phyloP scores from a whole-genome alignment of 2,888 invertebrate genomes.

The Apotomis betuletana region DNA sequence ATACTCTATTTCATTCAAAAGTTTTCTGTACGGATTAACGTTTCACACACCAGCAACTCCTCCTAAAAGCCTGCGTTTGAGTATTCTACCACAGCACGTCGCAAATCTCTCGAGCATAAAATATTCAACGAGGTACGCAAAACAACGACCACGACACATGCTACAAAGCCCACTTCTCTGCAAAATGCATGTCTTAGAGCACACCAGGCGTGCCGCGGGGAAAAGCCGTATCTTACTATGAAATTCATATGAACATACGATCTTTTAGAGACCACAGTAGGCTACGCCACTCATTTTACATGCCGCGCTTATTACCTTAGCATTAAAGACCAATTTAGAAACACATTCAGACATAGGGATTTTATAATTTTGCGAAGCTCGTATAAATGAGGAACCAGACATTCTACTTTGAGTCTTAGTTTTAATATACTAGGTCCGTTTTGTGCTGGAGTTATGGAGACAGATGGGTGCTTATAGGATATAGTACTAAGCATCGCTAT shows the following conservation, averaged over 20 bases:
- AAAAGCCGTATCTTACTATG: too few species aligned
- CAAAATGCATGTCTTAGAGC: constrained; percentile 34
- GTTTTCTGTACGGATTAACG: not conserved
- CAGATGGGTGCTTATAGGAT: not conserved
- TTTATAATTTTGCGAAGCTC: not conserved
- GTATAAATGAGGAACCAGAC: not conserved
- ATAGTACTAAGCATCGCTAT: constrained; percentile 13
- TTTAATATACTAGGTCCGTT: not conserved
- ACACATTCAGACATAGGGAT: not conserved
- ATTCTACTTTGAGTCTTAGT: not conserved
- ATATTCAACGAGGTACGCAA: constrained; percentile 13
- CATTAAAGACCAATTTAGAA: constrained; percentile 25
- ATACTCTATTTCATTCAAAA: too few species aligned
- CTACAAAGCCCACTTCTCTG: constrained; percentile 28
- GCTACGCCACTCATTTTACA: constrained; percentile 10
- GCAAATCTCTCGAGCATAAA: constrained; percentile 2
- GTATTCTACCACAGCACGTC: not conserved
- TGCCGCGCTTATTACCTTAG: constrained; percentile 2
- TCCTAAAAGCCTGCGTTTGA: not conserved
- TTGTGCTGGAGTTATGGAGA: not conserved
- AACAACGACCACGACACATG: constrained; percentile 14
- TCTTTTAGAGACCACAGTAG: too few species aligned
- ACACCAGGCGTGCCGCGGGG: not conserved
- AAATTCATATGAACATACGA: too few species aligned
- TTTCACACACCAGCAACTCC: not conserved